Percentiles rank a stretch among this genome's conserved stretches.
phyloP scores from a whole-genome alignment of 2,797 vertebrate species.

The Novumbra hubbsi region DNA sequence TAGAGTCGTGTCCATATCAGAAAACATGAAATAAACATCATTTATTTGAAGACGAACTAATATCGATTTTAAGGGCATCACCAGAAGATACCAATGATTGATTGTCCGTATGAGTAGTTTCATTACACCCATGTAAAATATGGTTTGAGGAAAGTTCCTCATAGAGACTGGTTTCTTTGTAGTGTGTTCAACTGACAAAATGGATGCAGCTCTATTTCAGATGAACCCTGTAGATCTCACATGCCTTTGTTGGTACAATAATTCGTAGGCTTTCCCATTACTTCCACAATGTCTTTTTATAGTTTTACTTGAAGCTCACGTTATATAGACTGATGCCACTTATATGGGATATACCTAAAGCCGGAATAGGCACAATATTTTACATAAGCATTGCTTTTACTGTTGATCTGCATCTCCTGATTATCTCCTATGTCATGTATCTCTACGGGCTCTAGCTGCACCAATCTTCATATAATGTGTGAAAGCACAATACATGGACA shows the following conservation, averaged over 20 bases:
- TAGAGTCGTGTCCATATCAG: neutral
- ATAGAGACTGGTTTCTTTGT: neutral
- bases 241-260: neutral
- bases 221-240: neutral
- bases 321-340: too few species aligned
- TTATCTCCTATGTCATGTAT: neutral
- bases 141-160: neutral
- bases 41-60: conserved; percentile 68
- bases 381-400: neutral
- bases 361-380: neutral
- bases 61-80: conserved; percentile 57
- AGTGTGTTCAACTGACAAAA: neutral
- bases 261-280: neutral
- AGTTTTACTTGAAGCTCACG: too few species aligned
- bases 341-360: too few species aligned
- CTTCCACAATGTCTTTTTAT: neutral
- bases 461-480: neutral
- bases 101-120: neutral
- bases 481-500: neutral
- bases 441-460: neutral
- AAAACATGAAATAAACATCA: conserved; percentile 1
- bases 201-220: neutral
- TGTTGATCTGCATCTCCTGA: neutral
- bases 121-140: neutral
- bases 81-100: conserved; percentile 35